phyloP scores from a whole-genome alignment of 2,797 vertebrate genomes.

The Gadopsis bispinosus region DNA sequence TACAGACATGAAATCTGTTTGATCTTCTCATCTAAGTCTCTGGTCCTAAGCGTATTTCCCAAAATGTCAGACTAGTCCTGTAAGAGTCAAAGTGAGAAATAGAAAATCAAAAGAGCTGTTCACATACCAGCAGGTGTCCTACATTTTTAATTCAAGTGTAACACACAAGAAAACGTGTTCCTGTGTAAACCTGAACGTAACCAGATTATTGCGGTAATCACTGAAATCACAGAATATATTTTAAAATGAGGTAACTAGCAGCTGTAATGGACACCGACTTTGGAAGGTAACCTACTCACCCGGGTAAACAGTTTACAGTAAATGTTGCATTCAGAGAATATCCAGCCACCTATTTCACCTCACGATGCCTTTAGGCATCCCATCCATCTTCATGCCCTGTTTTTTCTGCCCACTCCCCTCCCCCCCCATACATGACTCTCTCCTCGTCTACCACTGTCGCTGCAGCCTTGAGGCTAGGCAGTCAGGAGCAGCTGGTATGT shows the following conservation, averaged over 20 bases:
- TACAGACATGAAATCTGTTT: constrained; percentile 35
- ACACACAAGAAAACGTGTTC: constrained; percentile 22
- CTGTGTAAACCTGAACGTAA: constrained; percentile 3
- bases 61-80: constrained; percentile 23
- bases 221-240: constrained; percentile 24
- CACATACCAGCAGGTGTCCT: constrained; percentile 43
- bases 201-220: constrained; percentile 6
- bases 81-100: constrained; percentile 21
- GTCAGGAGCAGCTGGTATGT: constrained; percentile 74
- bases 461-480: constrained; percentile 69
- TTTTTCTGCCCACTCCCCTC: constrained; percentile 24
- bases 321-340: constrained; percentile 59
- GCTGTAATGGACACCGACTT: constrained; percentile 5
- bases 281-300: constrained; percentile 9
- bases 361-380: constrained; percentile 48
- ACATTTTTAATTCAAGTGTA: constrained; percentile 20
- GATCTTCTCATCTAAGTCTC: constrained; percentile 29
- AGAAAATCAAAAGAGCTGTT: constrained; percentile 24
- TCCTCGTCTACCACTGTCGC: constrained; percentile 64
- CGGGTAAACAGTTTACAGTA: constrained; percentile 48
- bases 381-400: constrained; percentile 72
- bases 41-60: neutral
- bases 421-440: neutral
- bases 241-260: constrained; percentile 13
- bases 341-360: constrained; percentile 58